Evolutionary conservation across 2,113 vertebrate species (phyloP).

Genomic region (Cnemophilus loriae): DNA sequence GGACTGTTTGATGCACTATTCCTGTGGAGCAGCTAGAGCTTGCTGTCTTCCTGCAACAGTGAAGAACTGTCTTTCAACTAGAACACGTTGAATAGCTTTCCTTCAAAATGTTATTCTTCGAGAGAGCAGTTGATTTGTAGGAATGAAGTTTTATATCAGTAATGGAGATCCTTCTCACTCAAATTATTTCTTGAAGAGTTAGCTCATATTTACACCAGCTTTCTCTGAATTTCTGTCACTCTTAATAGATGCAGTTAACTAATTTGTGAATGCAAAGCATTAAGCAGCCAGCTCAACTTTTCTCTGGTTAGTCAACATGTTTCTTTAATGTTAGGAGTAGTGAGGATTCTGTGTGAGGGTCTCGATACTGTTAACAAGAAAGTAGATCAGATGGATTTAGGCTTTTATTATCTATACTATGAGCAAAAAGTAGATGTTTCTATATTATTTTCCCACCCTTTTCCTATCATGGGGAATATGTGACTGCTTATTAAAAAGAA

Average conservation of each 20-base stretch:
- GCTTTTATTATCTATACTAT: neutral
- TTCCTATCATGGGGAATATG: neutral
- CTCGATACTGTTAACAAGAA: neutral
- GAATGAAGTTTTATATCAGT: neutral
- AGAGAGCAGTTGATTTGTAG: neutral
- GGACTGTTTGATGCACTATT: neutral
- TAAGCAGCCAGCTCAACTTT: neutral
- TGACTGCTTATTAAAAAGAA: neutral
- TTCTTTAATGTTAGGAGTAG: neutral
- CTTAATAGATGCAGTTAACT: neutral
- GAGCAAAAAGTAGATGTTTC: neutral
- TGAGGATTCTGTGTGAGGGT: neutral
- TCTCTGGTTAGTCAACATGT: neutral
- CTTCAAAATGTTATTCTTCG: neutral
- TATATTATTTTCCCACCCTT: neutral
- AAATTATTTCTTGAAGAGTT: neutral
- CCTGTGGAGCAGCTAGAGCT: neutral
- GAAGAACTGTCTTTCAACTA: neutral
- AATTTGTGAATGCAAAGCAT: neutral
- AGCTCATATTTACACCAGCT: neutral
- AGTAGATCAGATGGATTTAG: neutral
- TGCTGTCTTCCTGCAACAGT: neutral
- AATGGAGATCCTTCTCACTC: neutral
- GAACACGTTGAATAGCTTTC: neutral
- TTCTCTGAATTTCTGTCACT: neutral